Percentiles rank a stretch among this genome's conserved stretches.
These are phyloP conservation scores for Phrynocephalus forsythii DNA, from an alignment of 2,797 vertebrate species.

Conservation along the genomic window DNA sequence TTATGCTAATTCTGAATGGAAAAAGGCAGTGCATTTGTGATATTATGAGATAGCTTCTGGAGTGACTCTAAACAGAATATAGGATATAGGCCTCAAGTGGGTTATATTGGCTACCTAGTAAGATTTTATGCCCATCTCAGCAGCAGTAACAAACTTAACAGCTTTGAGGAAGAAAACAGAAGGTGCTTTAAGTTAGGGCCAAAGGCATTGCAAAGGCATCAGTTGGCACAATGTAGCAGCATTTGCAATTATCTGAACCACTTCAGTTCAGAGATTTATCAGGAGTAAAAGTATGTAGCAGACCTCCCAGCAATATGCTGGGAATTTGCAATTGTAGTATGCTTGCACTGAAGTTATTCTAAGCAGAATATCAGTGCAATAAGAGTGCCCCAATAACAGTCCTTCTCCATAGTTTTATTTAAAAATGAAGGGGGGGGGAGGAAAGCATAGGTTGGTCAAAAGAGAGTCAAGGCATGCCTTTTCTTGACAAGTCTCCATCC, in stretches of 20 bases:
- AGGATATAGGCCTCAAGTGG: background rate
- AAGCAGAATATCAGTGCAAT: background rate
- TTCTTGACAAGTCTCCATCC: background rate
- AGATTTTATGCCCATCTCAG: background rate
- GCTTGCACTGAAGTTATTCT: background rate
- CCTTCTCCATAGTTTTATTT: background rate
- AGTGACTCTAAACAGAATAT: background rate
- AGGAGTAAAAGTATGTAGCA: background rate
- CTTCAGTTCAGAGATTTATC: background rate
- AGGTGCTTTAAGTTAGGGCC: background rate
- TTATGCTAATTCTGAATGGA: background rate
- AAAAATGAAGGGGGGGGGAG: background rate
- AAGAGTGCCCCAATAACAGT: background rate
- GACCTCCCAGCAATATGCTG: background rate
- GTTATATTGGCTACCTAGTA: background rate
- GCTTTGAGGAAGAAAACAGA: background rate
- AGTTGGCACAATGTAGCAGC: background rate
- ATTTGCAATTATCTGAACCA: background rate
- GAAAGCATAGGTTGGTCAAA: background rate
- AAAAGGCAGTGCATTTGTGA: background rate
- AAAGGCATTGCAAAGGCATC: background rate
- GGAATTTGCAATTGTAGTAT: slow-evolving; percentile 1
- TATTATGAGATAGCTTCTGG: background rate
- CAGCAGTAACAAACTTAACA: background rate
- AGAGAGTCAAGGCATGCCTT: background rate